These are phyloP conservation scores for Crepidodera aurea DNA, from an alignment of 2,888 invertebrate species.

Conservation along the genomic window DNA sequence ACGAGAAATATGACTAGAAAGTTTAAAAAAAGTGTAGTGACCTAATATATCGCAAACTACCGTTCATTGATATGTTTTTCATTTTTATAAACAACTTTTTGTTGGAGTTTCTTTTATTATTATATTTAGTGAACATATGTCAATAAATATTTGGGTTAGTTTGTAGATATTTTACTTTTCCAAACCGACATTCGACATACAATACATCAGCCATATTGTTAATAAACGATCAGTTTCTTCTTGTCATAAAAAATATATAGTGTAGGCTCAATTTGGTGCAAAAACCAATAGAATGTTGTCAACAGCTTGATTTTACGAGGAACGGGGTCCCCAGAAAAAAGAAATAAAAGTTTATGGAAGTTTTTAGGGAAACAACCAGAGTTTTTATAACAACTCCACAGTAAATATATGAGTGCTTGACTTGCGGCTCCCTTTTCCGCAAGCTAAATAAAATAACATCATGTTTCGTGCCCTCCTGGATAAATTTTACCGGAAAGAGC, in stretches of 20 bases:
- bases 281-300: slow-evolving; percentile 27
- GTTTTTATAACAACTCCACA: slow-evolving; percentile 6
- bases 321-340: slow-evolving; percentile 15
- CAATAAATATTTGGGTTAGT: too few species aligned
- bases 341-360: slow-evolving; percentile 25
- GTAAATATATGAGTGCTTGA: slow-evolving; percentile 22
- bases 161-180: too few species aligned
- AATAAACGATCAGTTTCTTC: slow-evolving; percentile 13
- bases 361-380: slow-evolving; percentile 17
- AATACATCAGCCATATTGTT: slow-evolving; percentile 4
- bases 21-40: too few species aligned
- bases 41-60: too few species aligned
- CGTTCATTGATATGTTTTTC: too few species aligned
- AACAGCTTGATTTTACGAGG: slow-evolving; percentile 24
- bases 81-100: too few species aligned
- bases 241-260: slow-evolving; percentile 20
- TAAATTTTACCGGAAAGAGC: neutral
- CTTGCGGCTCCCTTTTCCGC: neutral
- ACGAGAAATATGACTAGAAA: too few species aligned
- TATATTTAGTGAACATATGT: too few species aligned
- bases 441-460: neutral
- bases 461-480: neutral
- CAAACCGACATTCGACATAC: neutral
- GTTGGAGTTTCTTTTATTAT: too few species aligned
- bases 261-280: slow-evolving; percentile 15